phyloP scores from a whole-genome alignment of 2,113 vertebrate species.

The Toxostoma redivivum region DNA sequence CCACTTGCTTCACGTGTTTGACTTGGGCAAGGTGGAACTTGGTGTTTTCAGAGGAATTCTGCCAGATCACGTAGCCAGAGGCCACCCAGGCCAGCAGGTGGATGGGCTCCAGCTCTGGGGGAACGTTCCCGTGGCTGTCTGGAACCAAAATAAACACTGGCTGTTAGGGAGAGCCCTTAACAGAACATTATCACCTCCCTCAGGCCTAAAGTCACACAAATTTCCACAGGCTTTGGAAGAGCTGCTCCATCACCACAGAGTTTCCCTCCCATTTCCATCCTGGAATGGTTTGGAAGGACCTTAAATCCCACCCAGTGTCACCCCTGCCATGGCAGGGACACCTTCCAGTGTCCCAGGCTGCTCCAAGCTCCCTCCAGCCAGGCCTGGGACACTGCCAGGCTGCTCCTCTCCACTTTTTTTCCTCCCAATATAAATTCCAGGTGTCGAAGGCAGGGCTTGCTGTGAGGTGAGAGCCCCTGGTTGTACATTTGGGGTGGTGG shows the following conservation, averaged over 20 bases:
- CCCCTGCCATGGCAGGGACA: background rate
- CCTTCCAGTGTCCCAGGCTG: background rate
- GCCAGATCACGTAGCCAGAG: constrained; percentile 83
- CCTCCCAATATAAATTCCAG: fast-evolving
- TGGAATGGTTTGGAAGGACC: background rate
- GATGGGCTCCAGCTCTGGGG: constrained; percentile 81
- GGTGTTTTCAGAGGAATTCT: constrained; percentile 85
- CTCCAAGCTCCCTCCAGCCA: background rate
- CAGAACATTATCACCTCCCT: background rate
- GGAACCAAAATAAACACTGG: background rate
- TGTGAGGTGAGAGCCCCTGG: background rate
- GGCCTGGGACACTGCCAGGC: background rate
- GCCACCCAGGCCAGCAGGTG: constrained; percentile 76
- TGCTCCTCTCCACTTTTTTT: background rate
- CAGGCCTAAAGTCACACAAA: background rate
- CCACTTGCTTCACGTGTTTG: constrained; percentile 86
- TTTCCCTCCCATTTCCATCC: background rate
- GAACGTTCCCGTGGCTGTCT: constrained; percentile 84
- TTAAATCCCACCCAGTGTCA: background rate
- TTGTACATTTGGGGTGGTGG: fast-evolving
- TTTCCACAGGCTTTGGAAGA: background rate
- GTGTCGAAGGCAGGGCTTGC: background rate
- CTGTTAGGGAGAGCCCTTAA: background rate
- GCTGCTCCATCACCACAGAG: background rate
- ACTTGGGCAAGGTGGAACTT: constrained; percentile 82